phyloP scores from a whole-genome alignment of 2,113 vertebrate species.

The Elanoides forficatus region DNA sequence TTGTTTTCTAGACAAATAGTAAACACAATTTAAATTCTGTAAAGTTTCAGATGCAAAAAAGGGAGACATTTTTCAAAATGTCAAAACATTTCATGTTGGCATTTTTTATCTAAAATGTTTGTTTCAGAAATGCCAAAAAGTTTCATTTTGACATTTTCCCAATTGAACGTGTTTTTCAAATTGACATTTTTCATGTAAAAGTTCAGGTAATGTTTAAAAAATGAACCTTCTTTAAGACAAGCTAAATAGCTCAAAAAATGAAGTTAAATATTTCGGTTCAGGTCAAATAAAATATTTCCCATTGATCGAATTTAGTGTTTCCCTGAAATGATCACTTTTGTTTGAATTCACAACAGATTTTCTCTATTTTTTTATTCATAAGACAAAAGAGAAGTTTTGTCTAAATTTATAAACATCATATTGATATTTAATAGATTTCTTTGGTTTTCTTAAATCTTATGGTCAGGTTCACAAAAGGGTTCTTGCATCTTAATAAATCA shows the following conservation, averaged over 20 bases:
- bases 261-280: background rate
- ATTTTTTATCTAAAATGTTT: constrained; percentile 55
- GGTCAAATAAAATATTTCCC: background rate
- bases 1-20: constrained; percentile 19
- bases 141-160: constrained; percentile 45
- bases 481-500: background rate
- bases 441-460: background rate
- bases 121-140: constrained; percentile 41
- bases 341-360: background rate
- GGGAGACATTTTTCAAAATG: constrained; percentile 29
- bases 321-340: background rate
- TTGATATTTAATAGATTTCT: background rate
- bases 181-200: constrained; percentile 8
- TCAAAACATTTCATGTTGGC: constrained; percentile 46
- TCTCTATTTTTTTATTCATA: background rate
- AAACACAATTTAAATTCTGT: constrained; percentile 49
- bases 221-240: background rate
- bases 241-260: background rate
- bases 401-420: background rate
- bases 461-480: background rate
- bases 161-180: background rate
- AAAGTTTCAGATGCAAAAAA: constrained; percentile 17
- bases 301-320: background rate
- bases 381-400: background rate
- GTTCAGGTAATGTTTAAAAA: constrained; percentile 25